Evolutionary conservation across 1,140 invertebrate species (phyloP).

Genomic region (Magallana gigas): DNA sequence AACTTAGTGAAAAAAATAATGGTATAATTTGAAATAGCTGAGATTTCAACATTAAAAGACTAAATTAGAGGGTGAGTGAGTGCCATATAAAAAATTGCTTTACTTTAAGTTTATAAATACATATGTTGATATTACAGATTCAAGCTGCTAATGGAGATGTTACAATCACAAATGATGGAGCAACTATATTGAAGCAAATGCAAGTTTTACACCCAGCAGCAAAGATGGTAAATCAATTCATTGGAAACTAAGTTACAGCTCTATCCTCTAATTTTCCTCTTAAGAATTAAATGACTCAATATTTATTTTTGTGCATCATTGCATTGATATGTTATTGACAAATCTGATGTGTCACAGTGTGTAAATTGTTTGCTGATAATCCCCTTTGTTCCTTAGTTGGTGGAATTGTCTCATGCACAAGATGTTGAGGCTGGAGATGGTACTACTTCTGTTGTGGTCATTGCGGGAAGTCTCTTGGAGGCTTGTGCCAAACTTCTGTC

Average conservation of each 20-base stretch:
- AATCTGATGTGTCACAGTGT: not conserved
- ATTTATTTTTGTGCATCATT: too few species aligned
- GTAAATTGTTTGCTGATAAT: not conserved
- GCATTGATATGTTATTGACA: too few species aligned
- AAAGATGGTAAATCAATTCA: slow-evolving; percentile 91
- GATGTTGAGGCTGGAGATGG: slow-evolving; percentile 99
- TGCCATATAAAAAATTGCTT: too few species aligned
- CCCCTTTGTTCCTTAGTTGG: slow-evolving; percentile 84
- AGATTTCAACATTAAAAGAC: too few species aligned
- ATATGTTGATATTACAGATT: slow-evolving; percentile 83
- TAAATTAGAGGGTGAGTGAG: too few species aligned
- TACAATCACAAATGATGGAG: slow-evolving; percentile 99
- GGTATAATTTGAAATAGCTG: too few species aligned
- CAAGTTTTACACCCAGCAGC: slow-evolving; percentile 99
- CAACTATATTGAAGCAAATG: slow-evolving; percentile 99
- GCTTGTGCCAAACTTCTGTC: slow-evolving; percentile 94
- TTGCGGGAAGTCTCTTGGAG: slow-evolving; percentile 96
- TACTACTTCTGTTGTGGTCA: slow-evolving; percentile 97
- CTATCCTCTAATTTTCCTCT: not conserved
- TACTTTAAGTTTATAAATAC: too few species aligned
- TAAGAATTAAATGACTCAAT: too few species aligned
- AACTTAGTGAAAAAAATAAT: too few species aligned
- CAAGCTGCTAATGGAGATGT: slow-evolving; percentile 98
- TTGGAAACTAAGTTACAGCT: not conserved
- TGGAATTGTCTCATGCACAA: slow-evolving; percentile 98